A percentile compares a stretch with the other conserved stretches of the same genome.
phyloP scores from a whole-genome alignment of 2,797 vertebrate species.

The Tinamus major region DNA sequence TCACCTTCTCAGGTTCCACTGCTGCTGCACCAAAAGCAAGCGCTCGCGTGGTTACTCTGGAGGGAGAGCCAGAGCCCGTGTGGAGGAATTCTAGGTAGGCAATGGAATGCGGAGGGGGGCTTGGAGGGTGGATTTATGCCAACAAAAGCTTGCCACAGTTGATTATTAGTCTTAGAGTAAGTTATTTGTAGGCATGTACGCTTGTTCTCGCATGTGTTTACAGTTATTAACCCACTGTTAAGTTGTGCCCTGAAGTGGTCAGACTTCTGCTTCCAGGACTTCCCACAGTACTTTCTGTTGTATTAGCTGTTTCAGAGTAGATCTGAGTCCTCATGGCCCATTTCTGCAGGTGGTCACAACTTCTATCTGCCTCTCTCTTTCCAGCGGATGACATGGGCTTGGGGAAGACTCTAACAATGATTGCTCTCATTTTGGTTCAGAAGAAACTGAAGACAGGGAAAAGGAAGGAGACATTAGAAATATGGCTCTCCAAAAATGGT shows the following conservation, averaged over 20 bases:
- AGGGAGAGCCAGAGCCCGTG: constrained; percentile 91
- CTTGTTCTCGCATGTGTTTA: neutral
- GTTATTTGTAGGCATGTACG: neutral
- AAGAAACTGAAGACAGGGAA: constrained; percentile 79
- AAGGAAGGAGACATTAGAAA: constrained; percentile 67
- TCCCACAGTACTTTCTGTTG: neutral
- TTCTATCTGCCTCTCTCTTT: constrained; percentile 16
- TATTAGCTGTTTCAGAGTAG: neutral
- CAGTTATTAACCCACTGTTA: neutral
- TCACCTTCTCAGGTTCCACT: constrained; percentile 76
- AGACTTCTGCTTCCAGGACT: neutral
- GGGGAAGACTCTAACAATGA: constrained; percentile 96
- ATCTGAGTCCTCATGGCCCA: neutral
- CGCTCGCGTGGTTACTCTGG: constrained; percentile 93
- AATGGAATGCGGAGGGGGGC: neutral
- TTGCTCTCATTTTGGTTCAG: constrained; percentile 89
- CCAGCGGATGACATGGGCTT: constrained; percentile 98
- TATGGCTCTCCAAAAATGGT: constrained; percentile 89
- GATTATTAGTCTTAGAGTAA: neutral
- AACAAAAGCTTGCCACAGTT: neutral
- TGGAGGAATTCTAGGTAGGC: constrained; percentile 95
- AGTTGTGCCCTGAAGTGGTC: neutral
- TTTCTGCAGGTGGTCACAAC: neutral
- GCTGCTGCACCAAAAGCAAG: constrained; percentile 90
- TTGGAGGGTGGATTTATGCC: neutral